Conservation (phyloP, 2,888 invertebrate genomes). For the Seladonia tumulorum region DNA sequence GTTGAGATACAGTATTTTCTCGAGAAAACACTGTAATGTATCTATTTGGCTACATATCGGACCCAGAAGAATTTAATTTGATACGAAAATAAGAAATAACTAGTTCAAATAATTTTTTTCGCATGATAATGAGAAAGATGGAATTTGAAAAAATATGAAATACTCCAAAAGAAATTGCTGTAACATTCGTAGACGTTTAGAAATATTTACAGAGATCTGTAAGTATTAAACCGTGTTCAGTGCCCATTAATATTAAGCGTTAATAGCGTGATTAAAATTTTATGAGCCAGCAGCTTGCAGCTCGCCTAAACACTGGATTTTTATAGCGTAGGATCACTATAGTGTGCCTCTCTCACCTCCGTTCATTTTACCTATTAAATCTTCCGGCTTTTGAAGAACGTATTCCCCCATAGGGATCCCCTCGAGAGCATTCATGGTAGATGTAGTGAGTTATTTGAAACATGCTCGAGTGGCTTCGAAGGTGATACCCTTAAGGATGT, state of each 20-base stretch:
- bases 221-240: too few species aligned
- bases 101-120: background rate
- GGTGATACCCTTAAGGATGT: constrained; percentile 11
- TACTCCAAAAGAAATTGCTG: too few species aligned
- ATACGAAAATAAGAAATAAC: too few species aligned
- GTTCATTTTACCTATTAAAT: background rate
- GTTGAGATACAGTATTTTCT: too few species aligned
- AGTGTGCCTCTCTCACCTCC: background rate
- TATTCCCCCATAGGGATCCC: background rate
- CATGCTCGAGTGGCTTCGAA: background rate
- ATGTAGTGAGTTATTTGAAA: constrained; percentile 8
- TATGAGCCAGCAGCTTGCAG: too few species aligned
- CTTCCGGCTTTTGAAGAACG: background rate
- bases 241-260: background rate
- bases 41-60: too few species aligned
- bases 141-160: too few species aligned
- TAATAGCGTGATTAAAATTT: background rate
- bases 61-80: too few species aligned
- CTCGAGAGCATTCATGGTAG: constrained; percentile 4
- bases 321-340: background rate
- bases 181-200: too few species aligned
- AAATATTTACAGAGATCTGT: too few species aligned
- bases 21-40: too few species aligned
- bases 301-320: background rate
- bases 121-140: too few species aligned